Evolutionary conservation across 2,113 vertebrate genomes (phyloP).

Genomic region (Chrysochloris asiatica): DNA sequence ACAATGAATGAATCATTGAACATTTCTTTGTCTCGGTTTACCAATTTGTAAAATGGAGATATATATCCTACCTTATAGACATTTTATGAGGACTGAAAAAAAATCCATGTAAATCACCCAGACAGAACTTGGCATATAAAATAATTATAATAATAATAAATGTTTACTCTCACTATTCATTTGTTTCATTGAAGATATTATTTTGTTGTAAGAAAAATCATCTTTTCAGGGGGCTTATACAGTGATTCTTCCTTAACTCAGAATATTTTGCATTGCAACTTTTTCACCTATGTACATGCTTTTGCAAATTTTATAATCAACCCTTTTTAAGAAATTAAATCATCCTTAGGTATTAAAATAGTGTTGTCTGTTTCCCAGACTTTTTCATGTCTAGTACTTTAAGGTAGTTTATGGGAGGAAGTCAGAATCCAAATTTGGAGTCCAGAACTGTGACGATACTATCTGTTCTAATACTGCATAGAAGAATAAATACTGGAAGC

Average conservation of each 20-base stretch:
- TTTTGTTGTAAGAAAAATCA: background rate
- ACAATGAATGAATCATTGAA: background rate
- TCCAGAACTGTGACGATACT: background rate
- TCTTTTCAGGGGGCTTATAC: background rate
- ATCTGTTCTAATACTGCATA: background rate
- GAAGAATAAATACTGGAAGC: no score
- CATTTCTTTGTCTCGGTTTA: background rate
- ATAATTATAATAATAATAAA: background rate
- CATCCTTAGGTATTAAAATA: background rate
- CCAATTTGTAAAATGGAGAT: background rate
- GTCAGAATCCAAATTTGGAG: background rate
- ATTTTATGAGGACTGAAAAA: background rate
- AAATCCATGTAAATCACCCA: background rate
- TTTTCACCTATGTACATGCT: background rate
- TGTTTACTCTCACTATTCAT: background rate
- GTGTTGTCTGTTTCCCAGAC: background rate
- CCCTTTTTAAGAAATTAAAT: background rate
- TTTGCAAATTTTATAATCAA: background rate
- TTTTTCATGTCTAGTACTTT: background rate
- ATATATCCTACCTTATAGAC: background rate
- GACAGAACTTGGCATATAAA: background rate
- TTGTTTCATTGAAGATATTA: background rate
- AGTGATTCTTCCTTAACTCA: slow-evolving; percentile 34
- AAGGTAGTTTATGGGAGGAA: background rate
- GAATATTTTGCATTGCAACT: background rate